These are phyloP conservation scores for Phenganax stokvisi DNA, from an alignment of 92 coral and sea anemone species.

Conservation along the genomic window DNA sequence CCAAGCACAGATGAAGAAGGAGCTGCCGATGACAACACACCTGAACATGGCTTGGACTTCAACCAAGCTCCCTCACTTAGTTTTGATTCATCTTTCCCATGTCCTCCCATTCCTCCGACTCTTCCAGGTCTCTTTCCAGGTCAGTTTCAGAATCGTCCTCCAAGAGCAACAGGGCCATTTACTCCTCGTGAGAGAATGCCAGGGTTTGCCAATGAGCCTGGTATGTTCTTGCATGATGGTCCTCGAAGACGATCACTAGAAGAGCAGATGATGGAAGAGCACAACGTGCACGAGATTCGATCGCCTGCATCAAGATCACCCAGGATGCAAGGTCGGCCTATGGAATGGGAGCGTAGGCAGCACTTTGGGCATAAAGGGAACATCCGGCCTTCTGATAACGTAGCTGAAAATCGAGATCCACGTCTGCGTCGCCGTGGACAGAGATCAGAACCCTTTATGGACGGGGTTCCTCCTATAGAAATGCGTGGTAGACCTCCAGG, in stretches of 20 bases:
- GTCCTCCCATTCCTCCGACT: background rate
- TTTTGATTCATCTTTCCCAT: constrained; percentile 12
- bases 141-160: constrained; percentile 5
- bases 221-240: constrained; percentile 22
- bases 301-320: constrained; percentile 29
- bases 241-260: constrained; percentile 17
- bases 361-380: background rate
- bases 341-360: background rate
- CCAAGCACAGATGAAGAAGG: constrained; percentile 17
- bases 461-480: background rate
- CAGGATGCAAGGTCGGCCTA: background rate
- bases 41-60: constrained; percentile 25
- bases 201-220: background rate
- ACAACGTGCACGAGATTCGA: background rate
- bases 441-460: background rate
- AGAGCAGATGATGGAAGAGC: constrained; percentile 12
- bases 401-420: constrained; percentile 1
- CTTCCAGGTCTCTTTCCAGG: background rate
- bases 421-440: constrained; percentile 16
- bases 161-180: background rate
- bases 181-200: constrained; percentile 18
- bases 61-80: constrained; percentile 26
- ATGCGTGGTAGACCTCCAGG: constrained; percentile 5
- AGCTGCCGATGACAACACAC: constrained; percentile 26
- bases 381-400: background rate